These are phyloP conservation scores for Cottoperca gobio DNA, from an alignment of 2,797 vertebrate genomes.

Conservation along the genomic window DNA sequence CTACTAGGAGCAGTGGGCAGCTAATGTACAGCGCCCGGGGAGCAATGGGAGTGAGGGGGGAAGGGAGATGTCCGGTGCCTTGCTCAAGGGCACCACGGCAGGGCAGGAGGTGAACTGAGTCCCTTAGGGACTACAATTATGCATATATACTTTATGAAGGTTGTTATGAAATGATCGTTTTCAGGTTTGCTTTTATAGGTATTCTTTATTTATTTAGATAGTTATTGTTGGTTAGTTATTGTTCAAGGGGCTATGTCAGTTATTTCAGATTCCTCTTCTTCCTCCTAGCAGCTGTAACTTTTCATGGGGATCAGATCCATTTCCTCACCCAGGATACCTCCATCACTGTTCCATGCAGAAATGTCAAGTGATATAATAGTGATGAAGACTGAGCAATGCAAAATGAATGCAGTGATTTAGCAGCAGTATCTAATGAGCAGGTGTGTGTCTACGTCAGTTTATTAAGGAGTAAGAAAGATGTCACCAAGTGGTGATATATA, in stretches of 20 bases:
- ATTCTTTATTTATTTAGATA: neutral
- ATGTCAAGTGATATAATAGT: constrained; percentile 11
- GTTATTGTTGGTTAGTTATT: neutral
- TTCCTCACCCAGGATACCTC: neutral
- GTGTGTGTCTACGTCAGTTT: constrained; percentile 1
- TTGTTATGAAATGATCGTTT: neutral
- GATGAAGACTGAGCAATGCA: constrained; percentile 27
- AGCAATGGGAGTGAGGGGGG: no score
- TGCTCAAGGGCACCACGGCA: no score
- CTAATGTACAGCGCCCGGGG: no score
- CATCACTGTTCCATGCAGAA: constrained; percentile 14
- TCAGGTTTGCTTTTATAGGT: neutral
- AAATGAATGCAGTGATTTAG: constrained; percentile 31
- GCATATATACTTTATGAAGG: accelerated
- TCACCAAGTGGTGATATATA: neutral
- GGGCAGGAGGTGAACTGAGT: no score
- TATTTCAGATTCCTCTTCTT: neutral
- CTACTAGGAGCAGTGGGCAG: no score
- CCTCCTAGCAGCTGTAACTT: neutral
- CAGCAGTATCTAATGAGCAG: constrained; percentile 5
- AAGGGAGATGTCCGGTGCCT: no score
- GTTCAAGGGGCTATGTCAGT: neutral
- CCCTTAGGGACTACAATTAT: neutral
- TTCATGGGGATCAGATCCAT: neutral
- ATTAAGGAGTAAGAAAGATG: constrained; percentile 1